Evolutionary conservation across 2,113 vertebrate genomes (phyloP).

Genomic region (Poeciliopsis retropinna): DNA sequence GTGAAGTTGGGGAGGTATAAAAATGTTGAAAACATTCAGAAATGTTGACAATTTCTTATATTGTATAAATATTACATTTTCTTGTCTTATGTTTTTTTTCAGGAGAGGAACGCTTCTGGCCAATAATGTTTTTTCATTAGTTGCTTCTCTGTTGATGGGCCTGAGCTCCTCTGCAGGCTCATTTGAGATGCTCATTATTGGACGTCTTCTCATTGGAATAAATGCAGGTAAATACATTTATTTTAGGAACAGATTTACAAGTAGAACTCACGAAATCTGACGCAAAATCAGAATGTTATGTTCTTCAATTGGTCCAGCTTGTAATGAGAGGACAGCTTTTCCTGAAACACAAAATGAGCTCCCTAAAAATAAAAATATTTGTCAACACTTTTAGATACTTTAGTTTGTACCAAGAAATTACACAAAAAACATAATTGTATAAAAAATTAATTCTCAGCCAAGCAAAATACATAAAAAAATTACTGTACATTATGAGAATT

Average conservation of each 20-base stretch:
- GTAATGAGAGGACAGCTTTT: background rate
- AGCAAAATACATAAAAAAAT: no score
- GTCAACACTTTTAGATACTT: no score
- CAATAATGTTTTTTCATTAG: slow-evolving; percentile 85
- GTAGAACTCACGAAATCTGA: background rate
- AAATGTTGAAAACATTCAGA: background rate
- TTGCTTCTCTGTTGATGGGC: slow-evolving; percentile 85
- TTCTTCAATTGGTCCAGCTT: background rate
- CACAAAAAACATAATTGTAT: no score
- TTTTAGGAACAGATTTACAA: slow-evolving; percentile 6
- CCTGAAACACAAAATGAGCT: no score
- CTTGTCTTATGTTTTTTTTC: slow-evolving; percentile 4
- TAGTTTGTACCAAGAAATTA: no score
- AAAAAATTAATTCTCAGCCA: no score
- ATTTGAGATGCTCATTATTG: slow-evolving; percentile 87
- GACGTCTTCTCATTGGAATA: slow-evolving; percentile 86
- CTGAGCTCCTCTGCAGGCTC: slow-evolving; percentile 80
- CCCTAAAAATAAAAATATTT: no score
- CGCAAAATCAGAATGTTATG: background rate
- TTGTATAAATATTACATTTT: background rate
- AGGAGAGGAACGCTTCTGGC: slow-evolving; percentile 87
- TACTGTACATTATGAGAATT: no score
- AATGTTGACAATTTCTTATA: background rate
- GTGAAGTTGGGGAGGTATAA: slow-evolving; percentile 84
- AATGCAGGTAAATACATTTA: slow-evolving; percentile 83